A percentile compares a stretch with the other conserved stretches of the same genome.
Conservation (phyloP, 2,113 vertebrate species). For the Larimichthys polyactis region DNA sequence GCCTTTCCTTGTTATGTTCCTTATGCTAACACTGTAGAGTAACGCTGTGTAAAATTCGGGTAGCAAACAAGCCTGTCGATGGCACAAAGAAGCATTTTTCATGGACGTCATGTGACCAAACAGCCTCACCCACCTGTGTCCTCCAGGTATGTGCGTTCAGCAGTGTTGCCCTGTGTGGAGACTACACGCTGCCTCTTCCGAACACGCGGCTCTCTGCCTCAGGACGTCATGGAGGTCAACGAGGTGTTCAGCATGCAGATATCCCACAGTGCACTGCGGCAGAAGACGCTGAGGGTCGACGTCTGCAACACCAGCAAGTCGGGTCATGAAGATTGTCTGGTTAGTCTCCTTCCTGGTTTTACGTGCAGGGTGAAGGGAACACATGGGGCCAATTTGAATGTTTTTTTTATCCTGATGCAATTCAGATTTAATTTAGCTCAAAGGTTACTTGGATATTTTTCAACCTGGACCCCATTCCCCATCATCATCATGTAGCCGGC, state of each 20-base stretch:
- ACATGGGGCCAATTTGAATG: background rate
- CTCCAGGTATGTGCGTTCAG: conserved; percentile 89
- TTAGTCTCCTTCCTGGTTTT: conserved; percentile 61
- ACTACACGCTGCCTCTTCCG: conserved; percentile 92
- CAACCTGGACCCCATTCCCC: too few species aligned
- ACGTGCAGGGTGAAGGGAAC: background rate
- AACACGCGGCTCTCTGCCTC: conserved; percentile 82
- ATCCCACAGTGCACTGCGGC: conserved; percentile 88
- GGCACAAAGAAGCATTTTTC: background rate
- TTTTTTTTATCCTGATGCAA: too few species aligned
- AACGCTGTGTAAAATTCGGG: too few species aligned
- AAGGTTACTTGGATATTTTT: too few species aligned
- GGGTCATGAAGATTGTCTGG: conserved; percentile 92
- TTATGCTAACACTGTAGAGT: too few species aligned
- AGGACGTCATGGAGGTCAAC: conserved; percentile 86
- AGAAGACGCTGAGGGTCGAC: conserved; percentile 95
- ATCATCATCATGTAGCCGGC: too few species aligned
- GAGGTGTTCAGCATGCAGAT: conserved; percentile 92
- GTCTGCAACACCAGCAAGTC: conserved; percentile 87
- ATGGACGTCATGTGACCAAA: background rate
- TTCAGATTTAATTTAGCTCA: too few species aligned
- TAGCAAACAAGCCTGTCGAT: too few species aligned
- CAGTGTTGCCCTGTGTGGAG: conserved; percentile 91
- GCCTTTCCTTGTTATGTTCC: background rate
- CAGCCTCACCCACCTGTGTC: background rate